Evolutionary conservation across 2,888 invertebrate species (phyloP).

Genomic region (Lacanobia oleracea): DNA sequence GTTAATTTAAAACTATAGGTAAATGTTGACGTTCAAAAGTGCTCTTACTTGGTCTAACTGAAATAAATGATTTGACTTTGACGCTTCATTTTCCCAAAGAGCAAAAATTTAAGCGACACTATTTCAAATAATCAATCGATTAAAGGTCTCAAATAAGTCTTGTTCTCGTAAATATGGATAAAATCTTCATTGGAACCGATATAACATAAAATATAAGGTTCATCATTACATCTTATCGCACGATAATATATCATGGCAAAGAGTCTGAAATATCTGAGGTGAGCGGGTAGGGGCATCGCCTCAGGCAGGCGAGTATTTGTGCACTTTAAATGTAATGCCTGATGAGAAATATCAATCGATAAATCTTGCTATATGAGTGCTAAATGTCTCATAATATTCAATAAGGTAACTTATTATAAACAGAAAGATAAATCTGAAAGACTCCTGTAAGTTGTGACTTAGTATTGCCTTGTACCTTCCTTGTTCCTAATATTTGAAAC

Average conservation of each 20-base stretch:
- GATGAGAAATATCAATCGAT: constrained; percentile 57
- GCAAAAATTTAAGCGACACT: not conserved
- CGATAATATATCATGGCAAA: constrained; percentile 36
- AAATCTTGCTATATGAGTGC: constrained; percentile 35
- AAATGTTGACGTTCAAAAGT: too few relatives aligned
- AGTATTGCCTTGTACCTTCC: not conserved
- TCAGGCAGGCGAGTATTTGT: constrained; percentile 37
- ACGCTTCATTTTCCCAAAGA: not conserved
- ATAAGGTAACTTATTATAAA: constrained; percentile 10
- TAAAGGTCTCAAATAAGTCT: constrained; percentile 14
- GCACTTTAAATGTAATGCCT: constrained; percentile 51
- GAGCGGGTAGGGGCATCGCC: constrained; percentile 40
- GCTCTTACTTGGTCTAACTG: too few relatives aligned
- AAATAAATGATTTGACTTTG: too few relatives aligned
- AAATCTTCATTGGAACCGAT: constrained; percentile 38
- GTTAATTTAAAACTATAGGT: too few relatives aligned
- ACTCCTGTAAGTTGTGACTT: not conserved
- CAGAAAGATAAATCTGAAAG: constrained; percentile 13
- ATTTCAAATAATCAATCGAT: not conserved
- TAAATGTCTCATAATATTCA: constrained; percentile 36
- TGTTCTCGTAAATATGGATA: constrained; percentile 10
- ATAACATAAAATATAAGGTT: constrained; percentile 48
- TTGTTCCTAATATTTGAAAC: not conserved
- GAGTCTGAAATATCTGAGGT: constrained; percentile 45
- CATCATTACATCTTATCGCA: constrained; percentile 48